Conservation (phyloP, 2,888 invertebrate genomes). For the Caenorhabditis japonica region DNA sequence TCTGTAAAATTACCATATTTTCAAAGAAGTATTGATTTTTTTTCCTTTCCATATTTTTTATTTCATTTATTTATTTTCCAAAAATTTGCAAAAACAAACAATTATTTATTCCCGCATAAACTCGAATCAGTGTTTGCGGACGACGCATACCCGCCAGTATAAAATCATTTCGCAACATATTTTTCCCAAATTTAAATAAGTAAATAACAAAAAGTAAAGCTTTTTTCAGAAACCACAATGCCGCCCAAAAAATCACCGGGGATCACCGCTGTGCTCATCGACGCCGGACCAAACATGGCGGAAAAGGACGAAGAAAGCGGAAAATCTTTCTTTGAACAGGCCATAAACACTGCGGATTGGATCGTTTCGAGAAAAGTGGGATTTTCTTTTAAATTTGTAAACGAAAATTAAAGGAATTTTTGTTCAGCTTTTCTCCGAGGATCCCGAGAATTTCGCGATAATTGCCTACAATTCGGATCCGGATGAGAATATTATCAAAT, state of each 20-base stretch:
- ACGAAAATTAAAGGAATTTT: not conserved
- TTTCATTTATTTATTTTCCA: no score
- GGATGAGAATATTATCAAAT: not conserved
- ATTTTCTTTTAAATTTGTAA: not conserved
- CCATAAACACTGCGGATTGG: conserved; percentile 18
- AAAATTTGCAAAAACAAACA: no score
- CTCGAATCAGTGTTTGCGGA: no score
- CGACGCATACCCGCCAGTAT: no score
- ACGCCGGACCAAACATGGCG: conserved; percentile 44
- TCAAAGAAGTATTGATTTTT: no score
- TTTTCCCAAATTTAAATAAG: no score
- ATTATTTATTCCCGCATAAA: no score
- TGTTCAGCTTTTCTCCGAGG: conserved; percentile 27
- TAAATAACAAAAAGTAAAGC: no score
- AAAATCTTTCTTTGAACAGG: conserved; percentile 25
- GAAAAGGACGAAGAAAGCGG: conserved; percentile 5
- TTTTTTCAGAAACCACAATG: no score
- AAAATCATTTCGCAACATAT: no score
- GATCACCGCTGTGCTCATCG: conserved; percentile 38
- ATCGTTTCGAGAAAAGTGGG: conserved; percentile 40
- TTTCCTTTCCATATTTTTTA: no score
- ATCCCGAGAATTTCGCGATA: conserved; percentile 12
- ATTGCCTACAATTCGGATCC: conserved; percentile 22
- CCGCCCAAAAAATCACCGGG: conserved; percentile 37
- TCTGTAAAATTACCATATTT: no score